Base-by-base conservation (phyloP, 1,140 invertebrate genomes). In the Temnothorax curvispinosus region DNA sequence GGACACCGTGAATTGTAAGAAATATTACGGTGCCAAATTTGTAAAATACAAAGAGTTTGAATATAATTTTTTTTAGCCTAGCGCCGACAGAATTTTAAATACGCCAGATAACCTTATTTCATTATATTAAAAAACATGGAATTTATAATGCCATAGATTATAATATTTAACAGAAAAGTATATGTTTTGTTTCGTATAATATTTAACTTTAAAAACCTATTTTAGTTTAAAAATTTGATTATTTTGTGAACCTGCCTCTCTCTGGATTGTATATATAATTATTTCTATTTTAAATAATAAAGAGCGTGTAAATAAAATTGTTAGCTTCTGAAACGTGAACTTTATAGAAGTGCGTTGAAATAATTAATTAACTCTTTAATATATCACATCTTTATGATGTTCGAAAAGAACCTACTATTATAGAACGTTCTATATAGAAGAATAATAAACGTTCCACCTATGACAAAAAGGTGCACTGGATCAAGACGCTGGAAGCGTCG, bases 401-500 rank as follows among this genome's bases (percentile, higher is more conserved):
- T 60, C 4, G 8, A 58, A n/a, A 41, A 58, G n/a, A 64, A 13
- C 35, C 2, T 41, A 56, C 6, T 56, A 60, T 35, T 47, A 60
- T 54, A 54, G 27, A 82, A 72, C 4, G 27, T 27, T 27, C 27
- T 27, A 27, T 27, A 27, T 27, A 27, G 27, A 27, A 1, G 27
- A 27, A 44, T 82, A n/a, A 71, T 62, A 38, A 54, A 54, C 27
- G n/a, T 6, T 47, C 32, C 8, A 9, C 35, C 9, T 75, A 60
- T 84, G 11, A 58, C 13, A 74, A 47, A 74, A 60, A 38, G 13
- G 47, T 47, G 32, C 27, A 50, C 38, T 54, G 27, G 13, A 82
- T 82, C 67, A 32, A 74, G 41, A 84, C 3, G 27, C 80, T 60
- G 15, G 13, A 71, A 84, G 54, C 54, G 44, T 74, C 54, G 15